These are phyloP conservation scores for Lethenteron camtschaticum DNA, from an alignment of 2,113 vertebrate species.

Conservation along the genomic window DNA sequence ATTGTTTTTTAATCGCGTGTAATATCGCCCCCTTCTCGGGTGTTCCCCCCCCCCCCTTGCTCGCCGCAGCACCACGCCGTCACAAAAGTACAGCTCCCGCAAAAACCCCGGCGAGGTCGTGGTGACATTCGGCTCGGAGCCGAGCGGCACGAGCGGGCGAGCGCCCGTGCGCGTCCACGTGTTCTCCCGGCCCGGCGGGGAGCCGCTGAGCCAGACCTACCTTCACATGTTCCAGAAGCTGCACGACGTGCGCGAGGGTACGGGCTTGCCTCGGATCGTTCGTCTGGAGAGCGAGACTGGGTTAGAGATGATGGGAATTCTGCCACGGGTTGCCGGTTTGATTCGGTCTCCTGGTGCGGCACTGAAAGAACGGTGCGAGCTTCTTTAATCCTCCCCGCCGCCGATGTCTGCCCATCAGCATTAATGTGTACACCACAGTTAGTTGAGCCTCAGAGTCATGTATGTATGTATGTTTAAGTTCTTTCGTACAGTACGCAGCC, in stretches of 20 bases:
- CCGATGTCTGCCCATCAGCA: background rate
- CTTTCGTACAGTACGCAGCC: too few species aligned
- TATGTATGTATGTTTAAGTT: too few species aligned
- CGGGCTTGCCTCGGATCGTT: background rate
- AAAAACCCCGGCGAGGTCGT: slow-evolving; percentile 50
- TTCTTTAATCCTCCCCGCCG: background rate
- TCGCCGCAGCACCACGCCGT: slow-evolving; percentile 33
- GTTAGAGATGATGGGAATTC: too few species aligned
- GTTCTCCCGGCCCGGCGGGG: slow-evolving; percentile 18
- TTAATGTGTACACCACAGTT: background rate
- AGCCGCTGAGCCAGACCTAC: slow-evolving; percentile 28
- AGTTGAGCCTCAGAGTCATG: too few species aligned
- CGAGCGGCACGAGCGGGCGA: slow-evolving; percentile 21
- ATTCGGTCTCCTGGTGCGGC: too few species aligned
- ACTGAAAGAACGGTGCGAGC: too few species aligned
- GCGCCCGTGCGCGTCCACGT: slow-evolving; percentile 15
- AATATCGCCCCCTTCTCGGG: background rate
- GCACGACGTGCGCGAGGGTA: slow-evolving; percentile 44
- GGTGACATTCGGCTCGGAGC: slow-evolving; percentile 26
- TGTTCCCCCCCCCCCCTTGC: background rate
- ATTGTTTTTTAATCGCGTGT: too few species aligned
- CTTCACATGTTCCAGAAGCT: slow-evolving; percentile 75
- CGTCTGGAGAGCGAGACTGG: background rate
- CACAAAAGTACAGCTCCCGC: slow-evolving; percentile 51
- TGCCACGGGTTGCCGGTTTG: too few species aligned